Conservation (phyloP, 2,888 invertebrate genomes). For the Agrochola macilenta region DNA sequence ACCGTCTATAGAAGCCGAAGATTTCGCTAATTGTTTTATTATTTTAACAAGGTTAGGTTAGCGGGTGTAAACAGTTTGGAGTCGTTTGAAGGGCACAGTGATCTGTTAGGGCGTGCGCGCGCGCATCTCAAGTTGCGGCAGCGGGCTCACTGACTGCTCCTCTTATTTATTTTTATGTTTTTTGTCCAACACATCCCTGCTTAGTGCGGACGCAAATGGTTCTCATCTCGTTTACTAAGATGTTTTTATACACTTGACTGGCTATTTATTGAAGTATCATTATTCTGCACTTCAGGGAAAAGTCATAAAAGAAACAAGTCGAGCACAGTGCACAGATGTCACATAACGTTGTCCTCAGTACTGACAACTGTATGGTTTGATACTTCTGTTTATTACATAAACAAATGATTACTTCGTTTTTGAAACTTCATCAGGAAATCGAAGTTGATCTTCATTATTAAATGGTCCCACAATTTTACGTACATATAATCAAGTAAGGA, state of each 20-base stretch:
- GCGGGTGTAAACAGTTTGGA: conserved; percentile 36
- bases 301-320: conserved; percentile 64
- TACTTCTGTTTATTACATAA: conserved; percentile 5
- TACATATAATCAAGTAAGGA: conserved; percentile 31
- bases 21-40: conserved; percentile 20
- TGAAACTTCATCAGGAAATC: conserved; percentile 19
- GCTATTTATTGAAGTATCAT: conserved; percentile 80
- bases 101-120: conserved; percentile 38
- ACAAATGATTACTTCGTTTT: conserved; percentile 16
- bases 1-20: background rate
- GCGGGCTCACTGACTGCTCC: conserved; percentile 77
- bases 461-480: background rate
- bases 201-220: conserved; percentile 87
- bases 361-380: conserved; percentile 27
- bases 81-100: conserved; percentile 43
- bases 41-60: conserved; percentile 32
- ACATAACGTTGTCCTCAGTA: conserved; percentile 22
- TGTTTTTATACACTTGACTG: conserved; percentile 83
- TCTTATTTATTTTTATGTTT: conserved; percentile 80
- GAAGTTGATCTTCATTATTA: conserved; percentile 3
- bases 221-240: conserved; percentile 86
- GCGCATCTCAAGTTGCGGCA: conserved; percentile 66
- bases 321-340: conserved; percentile 49
- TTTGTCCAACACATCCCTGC: conserved; percentile 79
- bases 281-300: conserved; percentile 75